Base-by-base conservation (phyloP, 37 sponge, comb jelly and placozoan genomes). In the Axinella damicornis region DNA sequence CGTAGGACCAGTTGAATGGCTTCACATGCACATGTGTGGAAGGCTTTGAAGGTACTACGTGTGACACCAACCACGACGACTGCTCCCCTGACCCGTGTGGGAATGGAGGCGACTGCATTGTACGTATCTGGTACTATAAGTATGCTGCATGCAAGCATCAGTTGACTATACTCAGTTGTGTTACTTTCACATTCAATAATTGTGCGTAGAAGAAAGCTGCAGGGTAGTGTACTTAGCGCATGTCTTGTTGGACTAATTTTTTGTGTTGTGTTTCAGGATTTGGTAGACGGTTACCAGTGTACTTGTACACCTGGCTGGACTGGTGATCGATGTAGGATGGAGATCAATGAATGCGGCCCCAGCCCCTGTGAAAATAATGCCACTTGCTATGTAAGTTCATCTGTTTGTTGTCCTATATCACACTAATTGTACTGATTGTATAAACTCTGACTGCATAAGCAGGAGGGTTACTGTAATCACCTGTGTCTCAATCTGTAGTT, bases 31-130 rank as follows among this genome's bases (percentile, higher is more conserved):
- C 31, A 18, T 80, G 80, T 68, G 57, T 31, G 2, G 36, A 55
- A 38, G 80, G 80, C 1, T 80, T 31, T 55, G 41, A 68, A 5
- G 80, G 80, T 20, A 53, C 22, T 13, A 65, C 28, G 21, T 80
- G 80, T 67, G 32, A 66, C 22, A 67, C 68, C 13, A 56, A 80
- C 33, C 65, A 67, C 53, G 27, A 80, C 46, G 80, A 80, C 31
- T 80, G 80, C 67, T 68, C 21, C 52, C 27, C 80, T 18, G 15
- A 31, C 14, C 34, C 37, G 60, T 46, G 32, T 56, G 60, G 5
- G 17, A 58, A 58, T 32, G 76, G 71, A 36, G 82, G 76, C 30
- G 19, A 56, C 33, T 75, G 76, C 35, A 27, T 60, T 28, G 24
- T 36, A 18, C 17, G 32, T 34, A 13, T 20, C 6, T 1, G 9